Evolutionary conservation across 2,888 invertebrate genomes (phyloP).

Genomic region (Cryptus armator): DNA sequence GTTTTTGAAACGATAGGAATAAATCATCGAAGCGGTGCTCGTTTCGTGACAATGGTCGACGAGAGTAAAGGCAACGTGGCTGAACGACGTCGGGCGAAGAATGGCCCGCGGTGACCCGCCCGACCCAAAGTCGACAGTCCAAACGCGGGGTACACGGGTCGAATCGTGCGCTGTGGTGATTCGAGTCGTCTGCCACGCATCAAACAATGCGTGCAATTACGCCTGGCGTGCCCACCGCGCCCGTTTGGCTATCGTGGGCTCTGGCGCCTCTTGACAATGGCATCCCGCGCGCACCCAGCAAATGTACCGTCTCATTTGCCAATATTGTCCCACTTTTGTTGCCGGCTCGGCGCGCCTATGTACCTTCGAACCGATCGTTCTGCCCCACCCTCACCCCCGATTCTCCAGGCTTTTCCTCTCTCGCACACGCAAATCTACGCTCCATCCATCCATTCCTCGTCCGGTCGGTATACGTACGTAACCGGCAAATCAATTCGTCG

Average conservation of each 20-base stretch:
- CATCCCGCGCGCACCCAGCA: slow-evolving; percentile 72
- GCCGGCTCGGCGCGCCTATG: slow-evolving; percentile 66
- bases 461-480: slow-evolving; percentile 31
- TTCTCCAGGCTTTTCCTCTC: slow-evolving; percentile 13
- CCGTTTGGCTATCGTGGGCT: slow-evolving; percentile 70
- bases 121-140: slow-evolving; percentile 66
- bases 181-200: slow-evolving; percentile 78
- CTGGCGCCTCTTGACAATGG: slow-evolving; percentile 81
- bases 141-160: slow-evolving; percentile 49
- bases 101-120: slow-evolving; percentile 70
- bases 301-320: slow-evolving; percentile 84
- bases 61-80: slow-evolving; percentile 59
- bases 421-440: slow-evolving; percentile 21
- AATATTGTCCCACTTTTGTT: slow-evolving; percentile 84
- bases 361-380: slow-evolving; percentile 44
- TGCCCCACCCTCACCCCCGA: slow-evolving; percentile 32
- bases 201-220: slow-evolving; percentile 85
- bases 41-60: slow-evolving; percentile 67
- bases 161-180: slow-evolving; percentile 69
- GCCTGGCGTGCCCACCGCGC: slow-evolving; percentile 75
- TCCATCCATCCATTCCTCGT: slow-evolving; percentile 16
- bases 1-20: slow-evolving; percentile 63
- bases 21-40: slow-evolving; percentile 68
- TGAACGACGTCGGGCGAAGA: slow-evolving; percentile 70
- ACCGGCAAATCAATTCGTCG: slow-evolving; percentile 55